Percentiles rank a stretch among this genome's conserved stretches.
Evolutionary conservation across 1,140 invertebrate species (phyloP).

Genomic region (Spodoptera frugiperda): DNA sequence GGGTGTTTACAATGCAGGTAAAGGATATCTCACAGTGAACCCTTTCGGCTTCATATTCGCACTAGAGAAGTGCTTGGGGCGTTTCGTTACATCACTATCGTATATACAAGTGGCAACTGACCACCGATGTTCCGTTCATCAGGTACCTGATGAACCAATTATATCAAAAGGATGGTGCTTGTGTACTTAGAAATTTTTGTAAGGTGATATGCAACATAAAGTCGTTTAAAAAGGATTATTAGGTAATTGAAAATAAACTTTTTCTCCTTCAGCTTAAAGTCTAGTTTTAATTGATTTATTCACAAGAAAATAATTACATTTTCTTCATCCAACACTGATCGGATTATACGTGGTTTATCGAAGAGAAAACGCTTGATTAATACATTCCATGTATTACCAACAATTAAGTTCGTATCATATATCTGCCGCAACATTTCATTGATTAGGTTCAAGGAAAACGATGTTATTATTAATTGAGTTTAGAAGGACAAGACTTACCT

Average conservation of each 20-base stretch:
- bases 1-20: not conserved
- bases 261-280: too few species aligned
- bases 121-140: not conserved
- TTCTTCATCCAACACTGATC: too few species aligned
- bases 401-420: slow-evolving; percentile 13
- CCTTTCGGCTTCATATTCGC: not conserved
- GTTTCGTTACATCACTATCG: slow-evolving; percentile 5
- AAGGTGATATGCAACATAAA: too few species aligned
- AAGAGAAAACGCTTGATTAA: too few species aligned
- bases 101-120: not conserved
- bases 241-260: too few species aligned
- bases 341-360: too few species aligned
- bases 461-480: slow-evolving; percentile 14
- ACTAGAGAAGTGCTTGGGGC: not conserved
- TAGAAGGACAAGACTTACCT: slow-evolving; percentile 16
- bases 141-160: too few species aligned
- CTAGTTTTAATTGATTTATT: too few species aligned
- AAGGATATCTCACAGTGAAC: not conserved
- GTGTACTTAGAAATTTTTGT: too few species aligned
- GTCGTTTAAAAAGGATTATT: too few species aligned
- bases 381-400: not conserved
- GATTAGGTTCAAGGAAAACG: slow-evolving; percentile 6
- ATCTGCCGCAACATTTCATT: not conserved
- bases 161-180: too few species aligned
- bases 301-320: too few species aligned